phyloP scores from a whole-genome alignment of 2,888 invertebrate genomes.

The Acleris laterana region DNA sequence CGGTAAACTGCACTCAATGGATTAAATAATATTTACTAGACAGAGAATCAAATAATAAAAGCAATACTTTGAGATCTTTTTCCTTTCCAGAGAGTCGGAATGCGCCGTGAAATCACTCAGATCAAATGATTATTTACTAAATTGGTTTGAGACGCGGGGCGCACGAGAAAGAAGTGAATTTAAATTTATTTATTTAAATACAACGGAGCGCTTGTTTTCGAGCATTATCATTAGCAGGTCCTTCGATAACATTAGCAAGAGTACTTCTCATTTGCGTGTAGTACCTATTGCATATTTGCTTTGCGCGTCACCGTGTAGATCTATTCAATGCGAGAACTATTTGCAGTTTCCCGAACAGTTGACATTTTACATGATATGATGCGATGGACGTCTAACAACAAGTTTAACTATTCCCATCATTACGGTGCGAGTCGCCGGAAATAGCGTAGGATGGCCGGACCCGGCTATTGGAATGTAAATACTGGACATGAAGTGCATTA shows the following conservation, averaged over 20 bases:
- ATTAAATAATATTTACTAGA: slow-evolving; percentile 19
- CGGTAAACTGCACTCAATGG: background rate
- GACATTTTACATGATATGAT: too few species aligned
- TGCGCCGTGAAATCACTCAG: slow-evolving; percentile 43
- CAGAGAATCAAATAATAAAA: slow-evolving; percentile 19
- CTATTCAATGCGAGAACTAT: too few species aligned
- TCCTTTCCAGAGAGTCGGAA: slow-evolving; percentile 39
- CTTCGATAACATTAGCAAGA: background rate
- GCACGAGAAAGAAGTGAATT: slow-evolving; percentile 42
- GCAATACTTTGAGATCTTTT: slow-evolving; percentile 26
- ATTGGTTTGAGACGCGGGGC: slow-evolving; percentile 43
- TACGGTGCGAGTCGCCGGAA: too few species aligned
- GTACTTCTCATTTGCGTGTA: background rate
- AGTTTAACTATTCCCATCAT: too few species aligned
- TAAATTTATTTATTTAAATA: slow-evolving; percentile 29
- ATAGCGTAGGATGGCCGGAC: too few species aligned
- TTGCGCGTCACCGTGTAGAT: background rate
- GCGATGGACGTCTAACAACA: too few species aligned
- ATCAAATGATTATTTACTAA: slow-evolving; percentile 49
- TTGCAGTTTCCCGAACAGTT: too few species aligned
- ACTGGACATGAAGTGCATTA: too few species aligned
- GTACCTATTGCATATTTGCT: too few species aligned
- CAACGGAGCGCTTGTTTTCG: background rate
- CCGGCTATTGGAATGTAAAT: too few species aligned
- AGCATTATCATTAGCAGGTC: background rate